Evolutionary conservation across 1,140 invertebrate species (phyloP), one percentile per base, ranked within the genome.

Genomic region (Brachionus asplanchnoidis): DNA sequence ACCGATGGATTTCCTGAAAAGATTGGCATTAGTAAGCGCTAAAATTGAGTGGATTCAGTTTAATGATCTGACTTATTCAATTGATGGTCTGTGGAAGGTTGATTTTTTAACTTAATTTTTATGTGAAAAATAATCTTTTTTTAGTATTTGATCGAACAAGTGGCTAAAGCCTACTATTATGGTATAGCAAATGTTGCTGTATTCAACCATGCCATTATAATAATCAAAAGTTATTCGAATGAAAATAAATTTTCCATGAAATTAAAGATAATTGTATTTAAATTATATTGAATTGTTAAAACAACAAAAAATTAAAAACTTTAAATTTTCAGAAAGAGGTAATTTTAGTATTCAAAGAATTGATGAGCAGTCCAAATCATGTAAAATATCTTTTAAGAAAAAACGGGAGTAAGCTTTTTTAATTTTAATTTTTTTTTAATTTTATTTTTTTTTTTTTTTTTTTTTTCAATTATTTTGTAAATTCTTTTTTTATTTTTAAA

Each of bases 31-130:
- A n/a, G 44, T 50, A 7, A 36, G 42, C 9, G 12, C 40, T 5
- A 77, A 50, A 53, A 53, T 77, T 50, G 73, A 77, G 2, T 77
- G 73, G 73, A 77, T 77, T 77, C 17, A 50, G 23, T 77, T 77
- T 12, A 20, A 77, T 50, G 73, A 46, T 77, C 0, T 9, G 14
- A 50, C 73, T 26, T 50, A 77, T 50, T 50, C 73, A 26, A 50
- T 77, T 23, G 73, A 77, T n/a, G 32, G 7, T 9, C 26, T 77
- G 0, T 77, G 44, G 42, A 77, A 50, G 28, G 73, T 50, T 26
- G 23, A 3, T 77, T 77, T 26, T 77, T 14, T 28, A 11, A 17
- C 23, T 42, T 20, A 46, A 20, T 42, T 23, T 44, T 68, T 8
- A 3, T 68, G 2, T 17, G 6, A 26, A n/a, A 36, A 77, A 50